A percentile compares a stretch with the other conserved stretches of the same genome.
phyloP scores from a whole-genome alignment of 2,113 vertebrate genomes.

The Mandrillus leucophaeus region DNA sequence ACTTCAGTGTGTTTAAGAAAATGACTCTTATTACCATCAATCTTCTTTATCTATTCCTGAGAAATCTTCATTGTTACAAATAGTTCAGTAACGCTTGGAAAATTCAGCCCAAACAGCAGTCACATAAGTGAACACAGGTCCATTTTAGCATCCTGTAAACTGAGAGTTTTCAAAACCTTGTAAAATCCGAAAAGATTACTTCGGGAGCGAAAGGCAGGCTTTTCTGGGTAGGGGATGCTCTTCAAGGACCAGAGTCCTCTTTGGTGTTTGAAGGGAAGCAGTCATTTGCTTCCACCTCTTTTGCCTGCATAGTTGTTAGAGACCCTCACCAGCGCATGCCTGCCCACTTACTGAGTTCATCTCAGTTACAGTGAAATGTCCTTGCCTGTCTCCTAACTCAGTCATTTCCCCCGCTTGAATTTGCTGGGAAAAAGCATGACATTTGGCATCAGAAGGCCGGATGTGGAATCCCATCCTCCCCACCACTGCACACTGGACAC shows the following conservation, averaged over 20 bases:
- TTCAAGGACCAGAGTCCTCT: neutral
- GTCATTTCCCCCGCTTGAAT: neutral
- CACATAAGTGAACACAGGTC: neutral
- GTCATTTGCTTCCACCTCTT: neutral
- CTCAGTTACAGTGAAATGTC: neutral
- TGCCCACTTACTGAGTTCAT: neutral
- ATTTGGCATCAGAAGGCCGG: neutral
- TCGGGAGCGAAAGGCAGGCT: neutral
- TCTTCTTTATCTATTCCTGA: neutral
- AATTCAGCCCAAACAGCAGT: neutral
- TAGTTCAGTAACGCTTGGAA: neutral
- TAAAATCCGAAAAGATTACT: neutral
- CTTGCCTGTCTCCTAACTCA: neutral
- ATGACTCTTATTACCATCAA: neutral
- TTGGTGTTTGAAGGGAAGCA: neutral
- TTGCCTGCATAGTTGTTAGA: neutral
- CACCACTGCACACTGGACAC: too few relatives aligned
- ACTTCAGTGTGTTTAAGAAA: neutral
- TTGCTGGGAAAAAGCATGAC: neutral
- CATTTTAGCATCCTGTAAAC: neutral
- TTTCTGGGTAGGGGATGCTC: neutral
- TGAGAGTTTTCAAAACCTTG: neutral
- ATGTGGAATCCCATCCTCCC: neutral
- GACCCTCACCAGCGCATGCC: too few relatives aligned
- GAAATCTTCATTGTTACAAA: neutral